A percentile compares a stretch with the other conserved stretches of the same genome.
Evolutionary conservation across 1,140 invertebrate species (phyloP).

Genomic region (Sycophila sp.): DNA sequence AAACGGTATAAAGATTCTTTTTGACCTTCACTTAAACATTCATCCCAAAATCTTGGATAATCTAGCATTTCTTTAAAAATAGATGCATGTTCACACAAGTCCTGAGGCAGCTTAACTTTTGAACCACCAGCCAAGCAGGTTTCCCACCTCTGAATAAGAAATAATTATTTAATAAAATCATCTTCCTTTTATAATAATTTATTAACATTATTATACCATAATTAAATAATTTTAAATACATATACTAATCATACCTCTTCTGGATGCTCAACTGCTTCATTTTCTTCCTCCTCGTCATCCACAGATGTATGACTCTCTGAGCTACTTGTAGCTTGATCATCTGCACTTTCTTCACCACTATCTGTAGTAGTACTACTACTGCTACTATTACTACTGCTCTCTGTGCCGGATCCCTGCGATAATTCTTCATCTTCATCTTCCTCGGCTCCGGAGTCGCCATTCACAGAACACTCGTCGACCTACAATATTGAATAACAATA

Average conservation of each 20-base stretch:
- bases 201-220: background rate
- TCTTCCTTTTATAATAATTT: background rate
- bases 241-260: constrained; percentile 44
- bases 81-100: constrained; percentile 66
- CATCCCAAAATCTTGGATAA: constrained; percentile 68
- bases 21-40: constrained; percentile 66
- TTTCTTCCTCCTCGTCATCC: constrained; percentile 55
- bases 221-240: background rate
- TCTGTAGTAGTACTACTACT: constrained; percentile 58
- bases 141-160: constrained; percentile 61
- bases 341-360: constrained; percentile 56
- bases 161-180: background rate
- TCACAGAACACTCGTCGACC: constrained; percentile 63
- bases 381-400: constrained; percentile 57
- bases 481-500: too few species aligned
- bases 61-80: constrained; percentile 69
- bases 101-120: constrained; percentile 66
- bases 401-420: constrained; percentile 55
- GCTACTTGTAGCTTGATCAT: constrained; percentile 50
- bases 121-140: constrained; percentile 59
- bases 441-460: constrained; percentile 61
- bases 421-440: constrained; percentile 64
- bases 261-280: constrained; percentile 50
- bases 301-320: constrained; percentile 54
- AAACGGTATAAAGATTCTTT: constrained; percentile 62